These are phyloP conservation scores for Palloptera scutellata DNA, from an alignment of 2,888 invertebrate genomes.

Conservation along the genomic window DNA sequence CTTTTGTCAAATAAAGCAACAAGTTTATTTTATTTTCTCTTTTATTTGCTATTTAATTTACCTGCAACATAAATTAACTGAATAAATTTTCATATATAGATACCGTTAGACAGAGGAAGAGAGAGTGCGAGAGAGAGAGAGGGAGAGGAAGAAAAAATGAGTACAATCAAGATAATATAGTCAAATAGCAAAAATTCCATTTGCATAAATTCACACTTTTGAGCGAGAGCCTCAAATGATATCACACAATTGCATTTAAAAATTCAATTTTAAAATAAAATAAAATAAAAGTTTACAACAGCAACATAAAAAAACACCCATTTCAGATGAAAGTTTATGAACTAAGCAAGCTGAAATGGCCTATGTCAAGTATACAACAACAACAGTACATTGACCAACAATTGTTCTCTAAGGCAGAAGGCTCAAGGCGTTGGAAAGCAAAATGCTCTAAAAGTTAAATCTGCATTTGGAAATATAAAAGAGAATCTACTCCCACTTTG, in stretches of 20 bases:
- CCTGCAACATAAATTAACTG: too few relatives aligned
- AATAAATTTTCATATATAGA: too few relatives aligned
- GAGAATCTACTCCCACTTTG: neutral
- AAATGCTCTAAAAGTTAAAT: neutral
- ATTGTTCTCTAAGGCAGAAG: neutral
- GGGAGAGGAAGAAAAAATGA: too few relatives aligned
- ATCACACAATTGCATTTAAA: constrained; percentile 29
- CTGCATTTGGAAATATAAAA: constrained; percentile 2
- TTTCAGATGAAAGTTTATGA: constrained; percentile 13
- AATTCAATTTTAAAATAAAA: constrained; percentile 29
- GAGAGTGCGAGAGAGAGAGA: too few relatives aligned
- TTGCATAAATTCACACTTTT: constrained; percentile 32
- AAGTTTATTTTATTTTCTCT: too few relatives aligned
- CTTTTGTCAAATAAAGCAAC: too few relatives aligned
- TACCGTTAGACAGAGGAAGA: neutral
- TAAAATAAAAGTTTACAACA: constrained; percentile 27
- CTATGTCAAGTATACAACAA: neutral
- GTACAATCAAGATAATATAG: too few relatives aligned
- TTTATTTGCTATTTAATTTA: too few relatives aligned
- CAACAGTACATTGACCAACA: constrained; percentile 5
- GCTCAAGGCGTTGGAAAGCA: neutral
- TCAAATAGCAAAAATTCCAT: constrained; percentile 12
- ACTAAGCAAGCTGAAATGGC: constrained; percentile 17
- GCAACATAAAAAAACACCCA: constrained; percentile 10
- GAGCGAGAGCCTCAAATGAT: constrained; percentile 13